Base-by-base conservation (phyloP, 2,888 invertebrate genomes). In the Andrena bucephala region DNA sequence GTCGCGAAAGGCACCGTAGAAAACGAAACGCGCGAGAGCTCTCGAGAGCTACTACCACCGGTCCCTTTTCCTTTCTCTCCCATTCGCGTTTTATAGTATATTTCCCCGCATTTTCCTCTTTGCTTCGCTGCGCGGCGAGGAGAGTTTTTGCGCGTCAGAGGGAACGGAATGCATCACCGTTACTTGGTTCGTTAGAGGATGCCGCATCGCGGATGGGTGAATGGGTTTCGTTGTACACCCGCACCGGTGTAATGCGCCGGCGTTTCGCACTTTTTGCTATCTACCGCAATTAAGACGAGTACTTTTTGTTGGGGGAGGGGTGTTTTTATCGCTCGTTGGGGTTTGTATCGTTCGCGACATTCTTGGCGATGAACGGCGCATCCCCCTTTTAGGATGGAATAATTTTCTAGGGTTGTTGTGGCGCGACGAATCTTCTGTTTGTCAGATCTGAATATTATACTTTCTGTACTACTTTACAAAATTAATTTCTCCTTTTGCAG, bases 131-230 rank as follows among this genome's bases (percentile, higher is more conserved):
- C 27, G 59, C 10, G 36, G 4, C 27, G 27, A 16, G 54, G 20
- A 13, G 63, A 77, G 71, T 66, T 66, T 77, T 77, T 59, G n/a
- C 57, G 33, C 54, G 63, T 31, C 24, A 29, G 48, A 16, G 16
- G 24, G 24, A 65, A 52, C 7, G n/a, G 62, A 52, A 63, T 27
- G 50, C 50, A 69, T 57, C 20, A 8, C 7, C 62, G 71, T 62
- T 72, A 42, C 36, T 31, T 2, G 20, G 27, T 54, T 63, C 42
- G 72, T 73, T 57, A 27, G 4, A 13, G n/a, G 20, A 33, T 24
- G 13, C 27, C n/a, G 60, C 57, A 60, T 59, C 60, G 24, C 68
- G 24, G 13, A 48, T 48, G 29, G 36, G 13, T 50, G 60, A 69
- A 75, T 33, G 62, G 52, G 20, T 62, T 75, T 68, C 68, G 65